phyloP scores from a whole-genome alignment of 2,113 vertebrate genomes.

The Acrocephalus arundinaceus region DNA sequence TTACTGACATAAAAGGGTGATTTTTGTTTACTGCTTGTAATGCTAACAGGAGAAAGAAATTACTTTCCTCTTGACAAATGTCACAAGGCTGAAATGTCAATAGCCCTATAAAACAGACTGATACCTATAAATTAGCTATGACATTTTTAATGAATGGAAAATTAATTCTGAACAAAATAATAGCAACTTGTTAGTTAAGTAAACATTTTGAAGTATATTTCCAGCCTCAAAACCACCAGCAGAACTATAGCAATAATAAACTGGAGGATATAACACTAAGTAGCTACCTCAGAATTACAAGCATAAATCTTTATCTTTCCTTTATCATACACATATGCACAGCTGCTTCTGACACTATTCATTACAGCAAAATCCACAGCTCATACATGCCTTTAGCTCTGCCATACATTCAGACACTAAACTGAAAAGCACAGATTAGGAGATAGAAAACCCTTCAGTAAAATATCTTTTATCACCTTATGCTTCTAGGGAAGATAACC shows the following conservation, averaged over 20 bases:
- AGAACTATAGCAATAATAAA: background rate
- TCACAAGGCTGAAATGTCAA: background rate
- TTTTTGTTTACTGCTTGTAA: background rate
- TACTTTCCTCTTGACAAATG: background rate
- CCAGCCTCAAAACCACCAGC: background rate
- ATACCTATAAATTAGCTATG: background rate
- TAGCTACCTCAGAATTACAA: conserved; percentile 34
- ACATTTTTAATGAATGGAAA: conserved; percentile 30
- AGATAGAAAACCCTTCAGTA: background rate
- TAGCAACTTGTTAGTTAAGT: background rate
- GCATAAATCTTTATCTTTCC: background rate
- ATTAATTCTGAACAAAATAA: background rate
- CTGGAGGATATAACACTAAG: background rate
- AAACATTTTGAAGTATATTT: background rate
- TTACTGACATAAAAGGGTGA: background rate
- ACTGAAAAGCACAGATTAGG: conserved; percentile 5
- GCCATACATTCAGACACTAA: background rate
- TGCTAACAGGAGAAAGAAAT: background rate
- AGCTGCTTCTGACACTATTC: background rate
- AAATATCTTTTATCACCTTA: background rate
- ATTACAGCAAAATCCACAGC: conserved; percentile 1
- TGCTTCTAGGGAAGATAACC: background rate
- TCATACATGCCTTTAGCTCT: background rate
- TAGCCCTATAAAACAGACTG: background rate
- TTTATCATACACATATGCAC: background rate